Evolutionary conservation across 2,888 invertebrate species (phyloP), one percentile per base, ranked within the genome.

Genomic region (Minunthozetes semirufus): DNA sequence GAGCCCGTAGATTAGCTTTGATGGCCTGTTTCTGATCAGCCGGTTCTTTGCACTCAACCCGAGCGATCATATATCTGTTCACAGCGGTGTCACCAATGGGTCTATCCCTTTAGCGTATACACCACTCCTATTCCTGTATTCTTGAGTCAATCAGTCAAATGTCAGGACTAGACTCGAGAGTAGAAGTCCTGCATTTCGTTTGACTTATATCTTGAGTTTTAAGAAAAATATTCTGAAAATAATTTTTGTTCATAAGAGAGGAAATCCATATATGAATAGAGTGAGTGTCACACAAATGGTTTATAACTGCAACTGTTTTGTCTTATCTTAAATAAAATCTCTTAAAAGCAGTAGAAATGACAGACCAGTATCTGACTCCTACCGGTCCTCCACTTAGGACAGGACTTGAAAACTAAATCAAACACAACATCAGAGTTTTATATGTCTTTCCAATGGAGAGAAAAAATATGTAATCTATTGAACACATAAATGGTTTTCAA

Each of bases 41-140:
- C 29, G 29, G 29, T 61, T 8, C 61, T 61, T 25, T n/a, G n/a
- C 56, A 17, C 22, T 25, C 25, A 11, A 56, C 56, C 25, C 11
- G 17, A 17, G 25, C 61, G 25, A 61, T 61, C 61, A 27, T 61
- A 61, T 61, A 61, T 61, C 61, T 61, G 25, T 61, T 61, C 61
- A 27, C 61, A 61, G 61, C 61, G 27, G 61, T 61, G 61, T 61
- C 61, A 27, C 61, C 19, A 61, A 27, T 25, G 19, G 27, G 4
- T 5, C 5, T 15, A 8, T 6, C 27, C n/a, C 17, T 29, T 61
- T 19, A 53, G 15, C 11, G 11, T 19, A 8, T 53, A 19, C 19
- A 53, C 53, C n/a, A 17, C 29, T 8, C 25, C n/a, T 29, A 25
- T 17, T 25, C 61, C 61, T 17, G 17, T 27, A 27, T 27, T 27